Base-by-base conservation (phyloP, 2,888 invertebrate genomes). In the Diaphora mendica region DNA sequence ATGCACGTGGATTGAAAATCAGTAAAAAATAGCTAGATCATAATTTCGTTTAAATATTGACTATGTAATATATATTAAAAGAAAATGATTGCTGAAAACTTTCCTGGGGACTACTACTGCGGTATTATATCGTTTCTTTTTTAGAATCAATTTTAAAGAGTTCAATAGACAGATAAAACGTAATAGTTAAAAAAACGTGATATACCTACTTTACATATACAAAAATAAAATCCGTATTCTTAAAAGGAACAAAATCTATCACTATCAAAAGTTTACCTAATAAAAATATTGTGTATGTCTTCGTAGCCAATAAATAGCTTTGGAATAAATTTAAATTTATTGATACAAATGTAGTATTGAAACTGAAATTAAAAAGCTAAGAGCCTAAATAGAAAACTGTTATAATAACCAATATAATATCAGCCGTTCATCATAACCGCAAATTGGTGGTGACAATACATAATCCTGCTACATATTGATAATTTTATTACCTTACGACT, bases 391-490 rank as follows among this genome's bases (percentile, higher is more conserved):
- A n/a, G 26, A 59, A 26, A 62, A 62, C 26, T 26, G 30, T 2
- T 7, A 62, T 30, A 59, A 17, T 30, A 17, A 30, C 62, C 74
- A 75, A 77, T 77, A 74, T 70, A 69, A 68, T 59, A 17, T 48
- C 35, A 59, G 44, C 59, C 39, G 26, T 73, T 65, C 51, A 62
- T 72, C 70, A 70, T 74, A 64, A 73, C 68, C 73, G 78, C 72
- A 77, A 79, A 82, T 80, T 79, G 70, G 59, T 68, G 76, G n/a
- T 75, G n/a, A 71, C 68, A 68, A 75, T 70, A 72, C 73, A n/a
- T 55, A 55, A 11, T 70, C 64, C 59, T 71, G n/a, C 59, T 64
- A 13, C 42, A 70, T 74, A 74, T 72, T 42, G 3, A 68, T 67
- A 42, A 26, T 51, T 74, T 15, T 15, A 15, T 26, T n/a, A 26